These are phyloP conservation scores for Spermophilus dauricus DNA, from an alignment of 2,113 vertebrate genomes.

Conservation along the genomic window DNA sequence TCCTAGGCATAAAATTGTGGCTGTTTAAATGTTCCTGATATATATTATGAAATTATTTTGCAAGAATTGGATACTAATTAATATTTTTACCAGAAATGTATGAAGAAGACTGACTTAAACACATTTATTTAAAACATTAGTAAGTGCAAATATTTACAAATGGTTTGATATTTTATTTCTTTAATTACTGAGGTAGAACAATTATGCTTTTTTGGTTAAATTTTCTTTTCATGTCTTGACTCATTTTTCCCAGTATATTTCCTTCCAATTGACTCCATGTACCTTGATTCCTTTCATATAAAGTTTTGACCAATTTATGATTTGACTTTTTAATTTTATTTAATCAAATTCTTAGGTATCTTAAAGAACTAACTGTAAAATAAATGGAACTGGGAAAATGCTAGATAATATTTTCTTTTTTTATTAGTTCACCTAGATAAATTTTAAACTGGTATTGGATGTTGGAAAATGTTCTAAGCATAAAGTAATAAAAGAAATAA, in stretches of 20 bases:
- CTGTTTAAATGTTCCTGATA: not conserved
- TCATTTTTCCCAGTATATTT: conserved; percentile 20
- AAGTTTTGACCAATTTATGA: not conserved
- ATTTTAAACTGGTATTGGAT: not conserved
- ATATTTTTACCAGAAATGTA: not conserved
- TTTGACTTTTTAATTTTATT: not conserved
- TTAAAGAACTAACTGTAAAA: conserved; percentile 20
- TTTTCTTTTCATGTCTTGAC: not conserved
- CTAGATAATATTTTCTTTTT: not conserved
- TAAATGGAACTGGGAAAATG: not conserved
- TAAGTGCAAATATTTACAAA: not conserved
- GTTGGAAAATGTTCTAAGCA: not conserved
- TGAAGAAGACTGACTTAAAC: not conserved
- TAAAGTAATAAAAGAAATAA: conserved; percentile 55
- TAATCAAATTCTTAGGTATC: not conserved
- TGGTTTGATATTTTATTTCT: not conserved
- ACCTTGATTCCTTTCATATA: not conserved
- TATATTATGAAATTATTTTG: not conserved
- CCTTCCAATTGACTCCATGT: not conserved
- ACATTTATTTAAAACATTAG: not conserved
- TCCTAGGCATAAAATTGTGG: not conserved
- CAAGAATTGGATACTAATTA: conserved; percentile 6
- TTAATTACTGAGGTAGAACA: not conserved
- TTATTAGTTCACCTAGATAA: not conserved
- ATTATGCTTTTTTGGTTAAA: not conserved